A percentile compares a stretch with the other conserved stretches of the same genome.
Evolutionary conservation across 2,113 vertebrate species (phyloP).

Genomic region (Rhinolophus sinicus): DNA sequence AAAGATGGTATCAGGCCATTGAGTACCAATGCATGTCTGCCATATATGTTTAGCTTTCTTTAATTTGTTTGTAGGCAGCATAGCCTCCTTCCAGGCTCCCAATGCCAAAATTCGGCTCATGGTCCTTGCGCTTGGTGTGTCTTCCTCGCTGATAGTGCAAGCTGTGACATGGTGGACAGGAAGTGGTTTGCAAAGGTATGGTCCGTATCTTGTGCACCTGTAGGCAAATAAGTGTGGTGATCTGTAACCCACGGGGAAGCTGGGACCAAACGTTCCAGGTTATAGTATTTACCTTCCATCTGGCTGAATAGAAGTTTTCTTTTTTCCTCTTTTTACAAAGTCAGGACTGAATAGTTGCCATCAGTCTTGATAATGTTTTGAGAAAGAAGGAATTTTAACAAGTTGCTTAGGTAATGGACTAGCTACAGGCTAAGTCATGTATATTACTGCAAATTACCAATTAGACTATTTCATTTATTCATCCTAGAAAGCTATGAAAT

Average conservation of each 20-base stretch:
- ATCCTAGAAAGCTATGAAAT: background rate
- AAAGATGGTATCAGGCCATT: background rate
- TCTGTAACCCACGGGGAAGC: background rate
- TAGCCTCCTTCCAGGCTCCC: conserved; percentile 84
- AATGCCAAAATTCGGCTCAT: conserved; percentile 76
- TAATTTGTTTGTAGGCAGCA: conserved; percentile 79
- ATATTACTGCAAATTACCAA: background rate
- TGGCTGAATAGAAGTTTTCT: background rate
- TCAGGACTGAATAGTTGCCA: background rate
- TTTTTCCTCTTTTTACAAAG: background rate
- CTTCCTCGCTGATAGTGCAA: conserved; percentile 83
- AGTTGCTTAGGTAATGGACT: background rate
- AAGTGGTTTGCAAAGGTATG: conserved; percentile 85
- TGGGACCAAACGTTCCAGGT: background rate
- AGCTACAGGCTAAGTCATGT: background rate
- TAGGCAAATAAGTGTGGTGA: background rate
- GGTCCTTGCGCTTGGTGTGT: conserved; percentile 83
- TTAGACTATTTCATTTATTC: background rate
- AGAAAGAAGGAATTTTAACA: conserved; percentile 15
- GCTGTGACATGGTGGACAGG: conserved; percentile 86
- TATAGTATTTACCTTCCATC: background rate
- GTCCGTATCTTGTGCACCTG: background rate
- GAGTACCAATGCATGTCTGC: background rate
- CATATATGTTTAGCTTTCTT: background rate
- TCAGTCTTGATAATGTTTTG: background rate